Conservation (phyloP, 2,797 vertebrate genomes). For the Xerus rutilus region DNA sequence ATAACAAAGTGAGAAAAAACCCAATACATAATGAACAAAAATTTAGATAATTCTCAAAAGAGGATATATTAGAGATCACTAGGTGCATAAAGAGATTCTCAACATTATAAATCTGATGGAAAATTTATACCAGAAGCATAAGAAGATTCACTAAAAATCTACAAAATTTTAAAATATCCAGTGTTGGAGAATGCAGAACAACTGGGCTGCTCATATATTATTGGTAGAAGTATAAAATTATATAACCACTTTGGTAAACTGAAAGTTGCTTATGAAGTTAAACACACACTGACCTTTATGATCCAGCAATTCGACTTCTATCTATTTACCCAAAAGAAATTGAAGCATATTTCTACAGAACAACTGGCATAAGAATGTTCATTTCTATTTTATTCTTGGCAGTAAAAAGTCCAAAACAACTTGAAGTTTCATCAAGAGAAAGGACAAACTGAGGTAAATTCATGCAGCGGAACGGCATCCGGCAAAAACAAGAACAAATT, state of each 20-base stretch:
- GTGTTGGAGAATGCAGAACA: background rate
- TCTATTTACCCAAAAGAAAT: background rate
- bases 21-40: background rate
- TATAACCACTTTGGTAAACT: background rate
- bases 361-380: background rate
- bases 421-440: background rate
- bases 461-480: background rate
- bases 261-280: background rate
- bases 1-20: constrained; percentile 1
- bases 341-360: background rate
- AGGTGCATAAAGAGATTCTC: background rate
- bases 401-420: background rate
- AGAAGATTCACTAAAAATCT: background rate
- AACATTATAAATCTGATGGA: background rate
- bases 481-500: background rate
- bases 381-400: background rate
- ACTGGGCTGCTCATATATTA: background rate
- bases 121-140: constrained; percentile 1
- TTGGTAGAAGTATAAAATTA: background rate
- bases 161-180: background rate
- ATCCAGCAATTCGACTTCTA: background rate
- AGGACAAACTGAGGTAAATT: background rate
- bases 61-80: background rate
- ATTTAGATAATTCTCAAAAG: background rate
- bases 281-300: background rate